phyloP scores from a whole-genome alignment of 2,797 vertebrate species.

The Poeciliopsis presidionis region DNA sequence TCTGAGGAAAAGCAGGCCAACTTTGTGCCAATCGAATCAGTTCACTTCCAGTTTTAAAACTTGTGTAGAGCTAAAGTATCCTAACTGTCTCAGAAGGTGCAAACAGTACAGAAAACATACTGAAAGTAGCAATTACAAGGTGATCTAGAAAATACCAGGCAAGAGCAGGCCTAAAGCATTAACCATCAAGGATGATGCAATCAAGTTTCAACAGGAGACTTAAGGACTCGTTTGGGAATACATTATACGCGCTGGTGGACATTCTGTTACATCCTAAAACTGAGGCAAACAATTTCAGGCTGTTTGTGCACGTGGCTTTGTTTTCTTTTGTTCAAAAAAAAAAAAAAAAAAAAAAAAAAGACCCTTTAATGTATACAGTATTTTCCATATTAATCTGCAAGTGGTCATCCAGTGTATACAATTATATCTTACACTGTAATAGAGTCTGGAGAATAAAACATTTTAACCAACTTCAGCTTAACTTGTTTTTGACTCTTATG shows the following conservation, averaged over 20 bases:
- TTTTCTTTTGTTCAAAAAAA: not conserved
- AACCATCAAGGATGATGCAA: conserved; percentile 44
- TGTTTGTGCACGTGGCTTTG: not conserved
- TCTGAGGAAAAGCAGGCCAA: conserved; percentile 28
- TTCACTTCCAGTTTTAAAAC: conserved; percentile 43
- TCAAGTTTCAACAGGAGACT: conserved; percentile 79
- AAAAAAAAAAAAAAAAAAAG: not conserved
- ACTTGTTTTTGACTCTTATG: conserved; percentile 6
- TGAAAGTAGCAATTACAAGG: conserved; percentile 20
- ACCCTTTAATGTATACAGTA: conserved; percentile 4
- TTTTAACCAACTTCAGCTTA: not conserved
- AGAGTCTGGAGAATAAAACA: conserved; percentile 9
- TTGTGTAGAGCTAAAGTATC: conserved; percentile 5
- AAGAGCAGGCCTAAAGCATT: conserved; percentile 59
- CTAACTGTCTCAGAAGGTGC: conserved; percentile 22
- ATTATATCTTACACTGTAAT: not conserved
- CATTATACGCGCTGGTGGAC: conserved; percentile 37
- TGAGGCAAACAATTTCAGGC: conserved; percentile 44
- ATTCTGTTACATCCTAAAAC: conserved; percentile 48
- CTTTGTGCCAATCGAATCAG: conserved; percentile 31
- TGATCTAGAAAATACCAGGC: conserved; percentile 36
- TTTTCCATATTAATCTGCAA: conserved; percentile 16
- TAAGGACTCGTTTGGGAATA: conserved; percentile 56
- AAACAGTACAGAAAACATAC: conserved; percentile 12
- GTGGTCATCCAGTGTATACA: conserved; percentile 31